Conservation (phyloP, 2,113 vertebrate genomes). For the Desmodus rotundus region DNA sequence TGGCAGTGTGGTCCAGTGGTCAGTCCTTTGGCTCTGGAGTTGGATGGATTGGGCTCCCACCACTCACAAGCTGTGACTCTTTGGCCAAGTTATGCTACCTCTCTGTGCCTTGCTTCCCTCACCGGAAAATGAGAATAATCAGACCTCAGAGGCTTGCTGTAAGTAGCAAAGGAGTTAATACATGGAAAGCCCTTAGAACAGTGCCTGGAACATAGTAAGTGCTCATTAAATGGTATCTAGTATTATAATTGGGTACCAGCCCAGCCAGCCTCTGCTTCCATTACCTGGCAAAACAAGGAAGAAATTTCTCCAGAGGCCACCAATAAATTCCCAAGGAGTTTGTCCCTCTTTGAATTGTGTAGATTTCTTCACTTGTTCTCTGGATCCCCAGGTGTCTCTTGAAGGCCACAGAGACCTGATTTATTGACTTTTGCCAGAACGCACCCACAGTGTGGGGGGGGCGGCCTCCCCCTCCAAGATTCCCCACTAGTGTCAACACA, state of each 20-base stretch:
- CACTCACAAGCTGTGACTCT: neutral
- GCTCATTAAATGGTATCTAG: neutral
- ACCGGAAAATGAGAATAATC: neutral
- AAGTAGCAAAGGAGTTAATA: neutral
- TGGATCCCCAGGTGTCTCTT: neutral
- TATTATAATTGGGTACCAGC: neutral
- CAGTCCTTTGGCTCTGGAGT: rapidly evolving
- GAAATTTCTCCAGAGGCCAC: neutral
- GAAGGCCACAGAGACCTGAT: neutral
- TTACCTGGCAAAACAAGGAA: neutral
- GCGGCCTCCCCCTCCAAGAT: neutral
- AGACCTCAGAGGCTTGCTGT: neutral
- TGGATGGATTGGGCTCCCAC: too few species aligned
- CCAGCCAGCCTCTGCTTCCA: rapidly evolving
- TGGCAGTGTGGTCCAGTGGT: neutral
- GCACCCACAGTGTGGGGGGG: neutral
- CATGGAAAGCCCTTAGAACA: neutral
- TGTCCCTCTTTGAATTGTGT: neutral
- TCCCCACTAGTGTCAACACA: neutral
- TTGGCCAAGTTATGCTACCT: neutral
- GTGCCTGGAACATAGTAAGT: neutral
- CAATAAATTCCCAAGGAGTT: neutral
- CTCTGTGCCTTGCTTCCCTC: neutral
- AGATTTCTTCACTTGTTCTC: neutral
- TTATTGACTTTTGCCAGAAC: neutral